These are phyloP conservation scores for Characodon lateralis DNA, from an alignment of 2,797 vertebrate genomes.

Conservation along the genomic window DNA sequence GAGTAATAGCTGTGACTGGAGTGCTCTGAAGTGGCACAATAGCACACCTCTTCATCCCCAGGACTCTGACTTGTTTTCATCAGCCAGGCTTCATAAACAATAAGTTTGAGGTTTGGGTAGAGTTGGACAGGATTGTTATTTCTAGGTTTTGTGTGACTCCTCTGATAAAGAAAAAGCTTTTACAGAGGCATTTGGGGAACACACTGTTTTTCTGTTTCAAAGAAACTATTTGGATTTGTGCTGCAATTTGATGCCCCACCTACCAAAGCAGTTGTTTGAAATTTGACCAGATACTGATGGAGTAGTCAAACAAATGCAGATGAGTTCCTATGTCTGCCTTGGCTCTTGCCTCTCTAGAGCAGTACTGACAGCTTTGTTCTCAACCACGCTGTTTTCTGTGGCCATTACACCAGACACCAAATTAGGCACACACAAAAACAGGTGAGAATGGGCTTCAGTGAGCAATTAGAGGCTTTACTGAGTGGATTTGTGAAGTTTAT, in stretches of 20 bases:
- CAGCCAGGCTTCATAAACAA: constrained; percentile 42
- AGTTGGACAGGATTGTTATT: constrained; percentile 50
- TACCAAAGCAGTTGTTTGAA: not conserved
- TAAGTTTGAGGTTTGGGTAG: constrained; percentile 18
- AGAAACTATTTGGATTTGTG: not conserved
- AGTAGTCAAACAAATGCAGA: not conserved
- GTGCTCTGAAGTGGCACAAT: constrained; percentile 32
- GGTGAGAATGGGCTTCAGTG: constrained; percentile 60
- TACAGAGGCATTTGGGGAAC: not conserved
- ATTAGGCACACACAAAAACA: constrained; percentile 56
- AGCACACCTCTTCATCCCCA: constrained; percentile 37
- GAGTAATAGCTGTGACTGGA: constrained; percentile 9
- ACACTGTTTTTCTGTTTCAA: not conserved
- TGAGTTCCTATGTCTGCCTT: not conserved
- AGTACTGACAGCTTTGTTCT: constrained; percentile 65
- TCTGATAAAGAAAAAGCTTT: constrained; percentile 59
- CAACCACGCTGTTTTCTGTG: constrained; percentile 54
- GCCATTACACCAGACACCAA: constrained; percentile 71
- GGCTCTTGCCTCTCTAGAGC: not conserved
- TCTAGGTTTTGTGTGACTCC: constrained; percentile 54
- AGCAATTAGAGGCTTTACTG: constrained; percentile 59
- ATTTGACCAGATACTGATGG: not conserved
- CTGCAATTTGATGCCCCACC: not conserved
- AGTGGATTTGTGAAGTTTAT: constrained; percentile 33
- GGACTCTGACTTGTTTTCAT: constrained; percentile 60